phyloP scores from a whole-genome alignment of 2,113 vertebrate genomes.

The Heterotis niloticus region DNA sequence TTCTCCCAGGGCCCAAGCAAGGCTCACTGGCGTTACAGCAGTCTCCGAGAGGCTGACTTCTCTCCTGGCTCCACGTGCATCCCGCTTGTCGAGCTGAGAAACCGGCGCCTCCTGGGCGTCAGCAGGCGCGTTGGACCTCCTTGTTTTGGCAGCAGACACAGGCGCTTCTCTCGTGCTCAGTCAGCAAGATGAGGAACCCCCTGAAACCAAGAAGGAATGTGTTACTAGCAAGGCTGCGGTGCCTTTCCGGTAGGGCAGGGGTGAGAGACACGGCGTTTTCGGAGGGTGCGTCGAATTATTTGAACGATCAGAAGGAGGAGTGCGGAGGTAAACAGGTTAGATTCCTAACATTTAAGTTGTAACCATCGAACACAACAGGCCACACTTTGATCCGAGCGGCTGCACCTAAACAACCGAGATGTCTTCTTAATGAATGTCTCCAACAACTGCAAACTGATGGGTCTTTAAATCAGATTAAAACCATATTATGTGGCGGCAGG shows the following conservation, averaged over 20 bases:
- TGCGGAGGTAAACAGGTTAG: not conserved
- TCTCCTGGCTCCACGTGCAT: not conserved
- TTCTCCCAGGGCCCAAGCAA: not conserved
- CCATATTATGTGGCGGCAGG: not conserved
- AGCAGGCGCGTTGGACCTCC: not conserved
- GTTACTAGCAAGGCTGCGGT: not conserved
- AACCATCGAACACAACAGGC: not conserved
- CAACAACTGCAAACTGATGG: not conserved
- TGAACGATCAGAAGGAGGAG: not conserved
- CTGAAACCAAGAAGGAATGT: not conserved
- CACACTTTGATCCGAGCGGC: not conserved
- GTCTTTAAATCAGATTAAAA: slow-evolving; percentile 8
- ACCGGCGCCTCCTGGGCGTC: not conserved
- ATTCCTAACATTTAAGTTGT: not conserved
- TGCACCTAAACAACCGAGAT: not conserved
- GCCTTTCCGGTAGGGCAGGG: not conserved
- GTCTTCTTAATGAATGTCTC: not conserved
- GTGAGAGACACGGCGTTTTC: not conserved
- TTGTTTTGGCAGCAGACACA: slow-evolving; percentile 18
- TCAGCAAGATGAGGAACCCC: not conserved
- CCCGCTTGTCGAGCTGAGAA: not conserved
- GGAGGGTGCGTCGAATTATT: too few relatives aligned
- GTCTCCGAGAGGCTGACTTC: not conserved
- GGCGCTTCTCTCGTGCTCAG: not conserved
- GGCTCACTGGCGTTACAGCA: not conserved